Conservation (phyloP, 1,140 invertebrate species). For the Papilio polyxenes region DNA sequence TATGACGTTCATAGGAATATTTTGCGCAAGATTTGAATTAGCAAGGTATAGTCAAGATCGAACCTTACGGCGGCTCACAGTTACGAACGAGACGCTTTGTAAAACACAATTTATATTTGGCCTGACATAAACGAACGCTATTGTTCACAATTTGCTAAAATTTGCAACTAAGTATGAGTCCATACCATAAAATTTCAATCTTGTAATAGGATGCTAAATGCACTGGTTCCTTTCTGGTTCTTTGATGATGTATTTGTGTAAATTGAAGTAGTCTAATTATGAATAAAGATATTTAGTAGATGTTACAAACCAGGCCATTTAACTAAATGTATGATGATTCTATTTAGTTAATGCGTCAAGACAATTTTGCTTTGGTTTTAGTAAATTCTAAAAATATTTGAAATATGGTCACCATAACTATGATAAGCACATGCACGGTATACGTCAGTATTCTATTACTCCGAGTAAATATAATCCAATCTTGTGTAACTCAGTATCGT, state of each 20-base stretch:
- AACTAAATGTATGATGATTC: too few species aligned
- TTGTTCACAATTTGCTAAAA: background rate
- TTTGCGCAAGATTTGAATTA: conserved; percentile 1
- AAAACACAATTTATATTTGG: background rate
- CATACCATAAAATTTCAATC: background rate
- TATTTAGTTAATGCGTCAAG: background rate
- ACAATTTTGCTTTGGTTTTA: background rate
- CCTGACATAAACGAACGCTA: background rate
- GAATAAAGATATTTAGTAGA: background rate
- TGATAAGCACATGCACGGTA: conserved; percentile 9
- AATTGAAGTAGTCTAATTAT: background rate
- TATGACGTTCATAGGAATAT: background rate
- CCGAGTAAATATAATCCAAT: background rate
- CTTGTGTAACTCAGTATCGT: conserved; percentile 4
- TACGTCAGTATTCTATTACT: conserved; percentile 23
- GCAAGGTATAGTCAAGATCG: background rate
- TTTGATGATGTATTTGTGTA: background rate
- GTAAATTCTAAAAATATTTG: background rate
- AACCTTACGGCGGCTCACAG: background rate
- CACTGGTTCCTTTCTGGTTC: background rate
- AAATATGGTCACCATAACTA: background rate
- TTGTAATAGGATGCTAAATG: background rate
- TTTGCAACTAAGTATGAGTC: background rate
- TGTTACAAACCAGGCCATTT: background rate
- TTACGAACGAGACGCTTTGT: too few species aligned